Percentiles rank a stretch among this genome's conserved stretches.
Evolutionary conservation across 1,140 invertebrate species (phyloP).

Genomic region (Formica selysi): DNA sequence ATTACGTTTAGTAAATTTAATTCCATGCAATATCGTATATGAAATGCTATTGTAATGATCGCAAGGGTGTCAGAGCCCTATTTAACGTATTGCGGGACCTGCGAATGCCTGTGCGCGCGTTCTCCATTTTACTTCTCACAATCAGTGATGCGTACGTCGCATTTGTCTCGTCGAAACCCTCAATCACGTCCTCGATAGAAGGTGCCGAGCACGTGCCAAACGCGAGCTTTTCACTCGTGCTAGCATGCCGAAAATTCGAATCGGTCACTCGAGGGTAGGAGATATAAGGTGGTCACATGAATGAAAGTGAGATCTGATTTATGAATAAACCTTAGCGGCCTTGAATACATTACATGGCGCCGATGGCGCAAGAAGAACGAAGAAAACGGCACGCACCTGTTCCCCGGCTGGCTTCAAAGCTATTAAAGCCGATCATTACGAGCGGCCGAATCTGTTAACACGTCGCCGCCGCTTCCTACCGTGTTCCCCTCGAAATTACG

Average conservation of each 20-base stretch:
- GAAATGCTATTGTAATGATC: neutral
- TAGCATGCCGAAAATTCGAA: constrained; percentile 29
- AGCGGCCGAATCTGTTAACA: neutral
- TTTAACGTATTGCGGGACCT: neutral
- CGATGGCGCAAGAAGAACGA: constrained; percentile 69
- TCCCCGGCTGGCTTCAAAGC: constrained; percentile 19
- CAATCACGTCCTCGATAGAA: neutral
- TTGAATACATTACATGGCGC: constrained; percentile 70
- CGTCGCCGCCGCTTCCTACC: constrained; percentile 3
- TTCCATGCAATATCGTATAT: neutral
- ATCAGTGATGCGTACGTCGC: neutral
- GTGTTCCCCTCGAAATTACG: constrained; percentile 31
- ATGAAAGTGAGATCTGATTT: constrained; percentile 76
- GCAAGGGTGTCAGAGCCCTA: neutral
- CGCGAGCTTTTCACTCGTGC: neutral
- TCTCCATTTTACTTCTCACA: neutral
- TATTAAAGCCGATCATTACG: constrained; percentile 51
- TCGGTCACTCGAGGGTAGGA: constrained; percentile 25
- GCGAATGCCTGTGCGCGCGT: neutral
- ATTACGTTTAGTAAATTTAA: neutral
- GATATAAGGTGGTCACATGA: constrained; percentile 48
- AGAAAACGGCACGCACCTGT: constrained; percentile 57
- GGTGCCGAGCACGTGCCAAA: neutral
- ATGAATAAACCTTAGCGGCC: constrained; percentile 70
- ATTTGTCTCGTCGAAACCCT: neutral